Conservation (phyloP, 2,888 invertebrate species). For the Ommatoiulus sabulosus region DNA sequence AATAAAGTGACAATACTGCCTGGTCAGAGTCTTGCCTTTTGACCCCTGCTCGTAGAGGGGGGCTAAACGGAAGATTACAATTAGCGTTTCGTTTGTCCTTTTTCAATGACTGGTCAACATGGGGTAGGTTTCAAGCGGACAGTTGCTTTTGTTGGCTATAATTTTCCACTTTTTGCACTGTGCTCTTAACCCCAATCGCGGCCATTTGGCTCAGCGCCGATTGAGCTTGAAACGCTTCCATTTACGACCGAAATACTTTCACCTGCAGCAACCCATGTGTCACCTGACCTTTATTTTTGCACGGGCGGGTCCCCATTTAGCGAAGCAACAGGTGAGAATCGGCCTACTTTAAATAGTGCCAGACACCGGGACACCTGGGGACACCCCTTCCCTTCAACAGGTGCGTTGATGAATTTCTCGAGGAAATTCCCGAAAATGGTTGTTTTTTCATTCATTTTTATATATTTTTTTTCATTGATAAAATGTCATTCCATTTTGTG, state of each 20-base stretch:
- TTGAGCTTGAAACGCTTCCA: neutral
- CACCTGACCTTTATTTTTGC: conserved; percentile 4
- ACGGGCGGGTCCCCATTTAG: neutral
- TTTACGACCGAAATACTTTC: neutral
- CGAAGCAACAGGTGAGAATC: conserved; percentile 1
- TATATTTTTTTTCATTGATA: no score
- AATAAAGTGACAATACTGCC: no score
- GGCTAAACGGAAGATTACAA: neutral
- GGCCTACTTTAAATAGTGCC: conserved; percentile 6
- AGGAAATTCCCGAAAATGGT: neutral
- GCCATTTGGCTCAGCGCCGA: no score
- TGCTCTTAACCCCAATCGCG: neutral
- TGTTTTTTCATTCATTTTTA: no score
- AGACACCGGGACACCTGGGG: conserved; percentile 9
- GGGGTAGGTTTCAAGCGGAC: neutral
- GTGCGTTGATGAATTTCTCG: neutral
- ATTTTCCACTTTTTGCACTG: neutral
- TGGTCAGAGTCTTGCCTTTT: neutral
- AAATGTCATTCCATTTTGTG: no score
- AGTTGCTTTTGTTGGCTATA: neutral
- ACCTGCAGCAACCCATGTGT: neutral
- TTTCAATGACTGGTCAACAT: neutral
- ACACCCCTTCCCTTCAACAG: neutral
- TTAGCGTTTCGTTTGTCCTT: neutral
- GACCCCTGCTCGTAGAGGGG: neutral